Base-by-base conservation (phyloP, 2,113 vertebrate genomes). In the Phrynosoma platyrhinos region DNA sequence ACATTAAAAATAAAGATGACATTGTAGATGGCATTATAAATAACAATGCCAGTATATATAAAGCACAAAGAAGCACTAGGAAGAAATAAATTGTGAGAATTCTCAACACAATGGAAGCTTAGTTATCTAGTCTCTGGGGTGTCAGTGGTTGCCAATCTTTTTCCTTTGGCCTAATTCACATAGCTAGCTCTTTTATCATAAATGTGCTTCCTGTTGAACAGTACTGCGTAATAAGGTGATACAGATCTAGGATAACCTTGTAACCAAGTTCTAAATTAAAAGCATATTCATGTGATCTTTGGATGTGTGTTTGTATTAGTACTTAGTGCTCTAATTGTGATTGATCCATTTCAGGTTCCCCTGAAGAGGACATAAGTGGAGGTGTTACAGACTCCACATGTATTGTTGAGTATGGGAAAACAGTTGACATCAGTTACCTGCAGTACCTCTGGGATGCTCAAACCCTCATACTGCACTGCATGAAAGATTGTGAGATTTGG, bases 391-490 rank as follows among this genome's bases (percentile, higher is more conserved):
- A 97, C 0, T 96, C 97, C 30, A 94, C 96, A 82, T 98, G 98
- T 94, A 97, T 98, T 87, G 98, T 98, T 84, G 98, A 99, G 84
- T 97, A 92, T 0, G 98, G 98, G 91, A 96, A 96, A 78, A 92
- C 97, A 90, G 94, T 99, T 95, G 99, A 99, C 86, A 97, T 98
- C 94, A 98, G 98, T 94, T 99, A 99, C 92, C 96, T 99, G 83
- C 98, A 99, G 94, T 99, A 99, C 94, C 97, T 99, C 84, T 97
- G 97, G 30, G 98, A 99, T 83, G 99, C 98, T 84, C 98, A 97
- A 84, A 94, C 96, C 86, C 95, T 96, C 93, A 99, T 99, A 82
- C 95, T 96, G 40, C 93, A 86, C 88, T 99, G 98, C 92, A 96
- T 97, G 84, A 94, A 94, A 88, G 98, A 98, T 74, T 99, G 98